Base-by-base conservation (phyloP, 2,113 vertebrate species). In the Blennius ocellaris region DNA sequence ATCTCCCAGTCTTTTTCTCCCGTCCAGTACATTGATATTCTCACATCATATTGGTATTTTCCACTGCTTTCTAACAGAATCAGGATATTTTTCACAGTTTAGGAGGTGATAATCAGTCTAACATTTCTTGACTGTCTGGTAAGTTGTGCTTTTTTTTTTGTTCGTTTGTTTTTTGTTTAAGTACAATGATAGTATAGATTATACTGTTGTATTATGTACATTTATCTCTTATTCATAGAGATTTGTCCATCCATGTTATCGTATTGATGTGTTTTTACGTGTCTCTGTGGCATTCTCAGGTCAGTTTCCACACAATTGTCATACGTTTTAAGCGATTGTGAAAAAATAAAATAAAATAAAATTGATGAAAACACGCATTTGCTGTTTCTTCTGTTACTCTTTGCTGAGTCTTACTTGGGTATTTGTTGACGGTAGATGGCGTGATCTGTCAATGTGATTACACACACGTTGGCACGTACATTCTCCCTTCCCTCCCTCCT, bases 381-480 rank as follows among this genome's bases (percentile, higher is more conserved):
- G 9, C 11, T 38, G 11, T 57, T 37, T 16, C 39, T 63, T 56
- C 62, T 40, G 11, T 1, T 12, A 30, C 4, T n/a, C 30, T 14
- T 62, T 15, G 16, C 51, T 8, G 1, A 55, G 51, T 68, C 38
- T 39, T 6, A 11, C 6, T 11, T 11, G 37, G 50, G 65, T 40
- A 11, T 77, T 21, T n/a, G 61, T 62, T 53, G 72, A 62, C 4
- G 11, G 65, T 49, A 0, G 58, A 47, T 57, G 69, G 79, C 70
- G 80, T 52, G 75, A 83, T 81, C 72, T 59, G 73, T 77, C 74
- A 38, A 45, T 37, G 39, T 16, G 66, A 87, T 79, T 77, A 67
- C 59, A 75, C 74, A 63, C 51, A 61, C 52, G 21, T 67, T 64
- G 59, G 59, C 80, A 68, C 69, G 38, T 70, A 81, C 78, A 36